Percentiles rank a stretch among this genome's conserved stretches.
phyloP scores from a whole-genome alignment of 2,113 vertebrate species.

The Daubentonia madagascariensis region DNA sequence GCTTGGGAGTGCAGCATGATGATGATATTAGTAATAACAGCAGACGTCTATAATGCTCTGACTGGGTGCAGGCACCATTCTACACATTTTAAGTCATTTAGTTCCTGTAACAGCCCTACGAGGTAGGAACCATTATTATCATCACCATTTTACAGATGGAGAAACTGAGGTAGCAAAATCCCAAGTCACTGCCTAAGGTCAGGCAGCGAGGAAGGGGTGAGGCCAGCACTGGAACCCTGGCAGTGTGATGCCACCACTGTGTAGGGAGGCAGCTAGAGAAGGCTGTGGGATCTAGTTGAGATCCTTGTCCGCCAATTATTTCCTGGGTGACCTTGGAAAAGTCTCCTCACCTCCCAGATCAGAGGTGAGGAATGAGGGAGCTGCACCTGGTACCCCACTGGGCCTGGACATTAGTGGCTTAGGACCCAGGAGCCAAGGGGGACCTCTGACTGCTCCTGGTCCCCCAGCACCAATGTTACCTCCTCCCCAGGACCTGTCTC shows the following conservation, averaged over 20 bases:
- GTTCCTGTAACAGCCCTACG: not conserved
- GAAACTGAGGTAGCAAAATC: not conserved
- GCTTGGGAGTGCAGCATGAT: not conserved
- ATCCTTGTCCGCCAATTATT: not conserved
- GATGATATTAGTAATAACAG: not conserved
- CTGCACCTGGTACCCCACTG: accelerated
- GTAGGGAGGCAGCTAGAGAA: not conserved
- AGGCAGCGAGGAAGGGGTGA: not conserved
- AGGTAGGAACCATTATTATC: not conserved
- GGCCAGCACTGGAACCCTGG: not conserved
- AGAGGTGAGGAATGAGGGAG: not conserved
- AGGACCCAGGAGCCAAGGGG: not conserved
- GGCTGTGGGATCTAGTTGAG: not conserved
- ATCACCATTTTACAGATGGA: not conserved
- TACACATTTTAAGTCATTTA: not conserved
- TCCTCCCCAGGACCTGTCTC: conserved; percentile 91
- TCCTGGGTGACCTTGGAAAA: not conserved
- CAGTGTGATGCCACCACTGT: accelerated
- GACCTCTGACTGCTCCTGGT: not conserved
- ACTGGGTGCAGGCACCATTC: not conserved
- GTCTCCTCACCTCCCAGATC: not conserved
- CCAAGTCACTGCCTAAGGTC: not conserved
- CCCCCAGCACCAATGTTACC: not conserved
- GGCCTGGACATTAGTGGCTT: not conserved
- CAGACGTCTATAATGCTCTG: not conserved